Conservation (phyloP, 2,797 vertebrate genomes). For the Octomys mimax region DNA sequence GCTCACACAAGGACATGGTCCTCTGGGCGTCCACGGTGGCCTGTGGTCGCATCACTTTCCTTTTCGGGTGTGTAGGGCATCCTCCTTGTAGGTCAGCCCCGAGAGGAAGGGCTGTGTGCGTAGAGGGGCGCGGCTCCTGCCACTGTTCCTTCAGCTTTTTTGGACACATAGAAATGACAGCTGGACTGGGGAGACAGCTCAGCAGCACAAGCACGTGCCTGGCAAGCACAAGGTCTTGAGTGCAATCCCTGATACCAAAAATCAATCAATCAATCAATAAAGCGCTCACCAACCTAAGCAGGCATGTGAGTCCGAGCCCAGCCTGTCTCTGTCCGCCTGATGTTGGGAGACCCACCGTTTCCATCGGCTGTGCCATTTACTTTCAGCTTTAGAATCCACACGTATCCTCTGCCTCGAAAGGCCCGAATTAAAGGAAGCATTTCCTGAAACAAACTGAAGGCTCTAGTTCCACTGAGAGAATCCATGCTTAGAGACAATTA, state of each 20-base stretch:
- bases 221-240: no score
- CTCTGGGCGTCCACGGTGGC: not conserved
- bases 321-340: not conserved
- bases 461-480: constrained; percentile 43
- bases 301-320: not conserved
- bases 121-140: not conserved
- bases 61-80: constrained; percentile 8
- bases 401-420: constrained; percentile 51
- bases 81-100: not conserved
- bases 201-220: no score
- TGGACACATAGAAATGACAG: not conserved
- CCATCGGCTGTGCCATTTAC: not conserved
- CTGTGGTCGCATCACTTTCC: not conserved
- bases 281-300: not conserved
- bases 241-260: no score
- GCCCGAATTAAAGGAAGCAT: constrained; percentile 41
- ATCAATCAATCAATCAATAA: no score
- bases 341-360: not conserved
- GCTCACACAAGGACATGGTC: not conserved
- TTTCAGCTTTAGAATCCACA: constrained; percentile 28
- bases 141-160: not conserved
- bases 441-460: constrained; percentile 59
- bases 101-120: not conserved
- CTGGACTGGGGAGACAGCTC: no score
- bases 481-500: constrained; percentile 60